Percentiles rank a stretch among this genome's conserved stretches.
phyloP scores from a whole-genome alignment of 1,140 invertebrate genomes.

The Micrasema longulum region DNA sequence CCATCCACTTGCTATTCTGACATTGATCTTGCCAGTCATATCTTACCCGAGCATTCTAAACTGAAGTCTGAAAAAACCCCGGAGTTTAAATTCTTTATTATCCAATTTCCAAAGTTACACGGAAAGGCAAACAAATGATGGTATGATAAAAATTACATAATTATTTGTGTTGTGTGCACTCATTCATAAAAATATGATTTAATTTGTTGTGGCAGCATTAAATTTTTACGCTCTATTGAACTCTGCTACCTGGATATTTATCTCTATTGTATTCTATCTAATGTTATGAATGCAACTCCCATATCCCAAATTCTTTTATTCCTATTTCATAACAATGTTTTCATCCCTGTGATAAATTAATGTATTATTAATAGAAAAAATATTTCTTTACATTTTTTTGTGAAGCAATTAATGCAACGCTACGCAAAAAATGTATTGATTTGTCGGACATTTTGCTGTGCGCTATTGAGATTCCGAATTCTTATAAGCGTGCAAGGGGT shows the following conservation, averaged over 20 bases:
- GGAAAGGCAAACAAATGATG: slow-evolving; percentile 28
- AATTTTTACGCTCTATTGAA: slow-evolving; percentile 47
- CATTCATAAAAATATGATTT: slow-evolving; percentile 49
- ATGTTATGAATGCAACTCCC: slow-evolving; percentile 7
- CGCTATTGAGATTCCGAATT: neutral
- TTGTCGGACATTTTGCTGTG: slow-evolving; percentile 6
- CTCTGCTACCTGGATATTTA: slow-evolving; percentile 41
- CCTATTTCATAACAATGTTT: slow-evolving; percentile 13
- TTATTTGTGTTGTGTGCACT: slow-evolving; percentile 13
- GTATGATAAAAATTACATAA: neutral
- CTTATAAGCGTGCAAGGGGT: slow-evolving; percentile 2
- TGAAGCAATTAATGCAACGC: neutral
- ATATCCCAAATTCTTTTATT: slow-evolving; percentile 24
- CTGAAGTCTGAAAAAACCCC: slow-evolving; percentile 5
- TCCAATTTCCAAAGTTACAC: slow-evolving; percentile 2
- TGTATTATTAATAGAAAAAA: slow-evolving; percentile 7
- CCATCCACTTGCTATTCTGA: slow-evolving; percentile 44
- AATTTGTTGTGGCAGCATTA: slow-evolving; percentile 47
- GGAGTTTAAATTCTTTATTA: slow-evolving; percentile 3
- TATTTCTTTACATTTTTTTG: neutral
- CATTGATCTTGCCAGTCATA: slow-evolving; percentile 48
- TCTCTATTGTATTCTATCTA: slow-evolving; percentile 28
- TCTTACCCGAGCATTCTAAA: too few species aligned
- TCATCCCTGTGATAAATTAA: neutral
- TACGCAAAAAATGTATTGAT: slow-evolving; percentile 16